These are phyloP conservation scores for Stichopus horrens DNA, from an alignment of 53 echinoderm and acorn worm species.

Conservation along the genomic window DNA sequence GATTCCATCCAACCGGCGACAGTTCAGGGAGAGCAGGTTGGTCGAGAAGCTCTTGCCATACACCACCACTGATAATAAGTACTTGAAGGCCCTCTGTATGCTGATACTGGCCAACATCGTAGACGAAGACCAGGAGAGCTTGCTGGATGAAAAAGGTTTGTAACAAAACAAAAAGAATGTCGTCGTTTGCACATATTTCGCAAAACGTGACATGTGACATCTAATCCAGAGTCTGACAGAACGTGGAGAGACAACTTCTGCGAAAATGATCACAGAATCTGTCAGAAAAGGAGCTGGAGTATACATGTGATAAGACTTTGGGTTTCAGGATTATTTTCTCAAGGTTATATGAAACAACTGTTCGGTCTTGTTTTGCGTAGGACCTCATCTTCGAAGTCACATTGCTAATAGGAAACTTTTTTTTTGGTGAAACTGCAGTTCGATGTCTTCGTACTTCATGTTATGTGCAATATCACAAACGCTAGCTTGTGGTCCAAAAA, in stretches of 20 bases:
- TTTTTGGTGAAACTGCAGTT: no score
- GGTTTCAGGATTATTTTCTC: no score
- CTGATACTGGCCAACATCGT: conserved; percentile 95
- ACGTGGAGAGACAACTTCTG: background rate
- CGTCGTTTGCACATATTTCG: background rate
- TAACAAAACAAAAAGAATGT: background rate
- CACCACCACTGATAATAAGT: conserved; percentile 61
- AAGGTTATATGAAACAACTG: no score
- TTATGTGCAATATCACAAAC: no score
- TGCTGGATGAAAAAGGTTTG: conserved; percentile 57
- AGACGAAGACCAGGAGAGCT: conserved; percentile 70
- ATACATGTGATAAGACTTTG: no score
- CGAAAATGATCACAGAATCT: no score
- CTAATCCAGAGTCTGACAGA: background rate
- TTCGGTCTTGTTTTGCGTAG: no score
- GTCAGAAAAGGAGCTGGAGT: no score
- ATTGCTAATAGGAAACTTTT: no score
- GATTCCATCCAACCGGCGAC: conserved; percentile 69
- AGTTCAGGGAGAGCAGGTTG: conserved; percentile 67
- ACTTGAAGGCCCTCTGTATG: conserved; percentile 94
- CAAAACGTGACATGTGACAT: background rate
- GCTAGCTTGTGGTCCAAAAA: no score
- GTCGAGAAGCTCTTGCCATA: conserved; percentile 73
- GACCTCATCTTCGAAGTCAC: no score
- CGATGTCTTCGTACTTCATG: no score